phyloP scores from a whole-genome alignment of 2,113 vertebrate species.

The Tetrao urogallus region DNA sequence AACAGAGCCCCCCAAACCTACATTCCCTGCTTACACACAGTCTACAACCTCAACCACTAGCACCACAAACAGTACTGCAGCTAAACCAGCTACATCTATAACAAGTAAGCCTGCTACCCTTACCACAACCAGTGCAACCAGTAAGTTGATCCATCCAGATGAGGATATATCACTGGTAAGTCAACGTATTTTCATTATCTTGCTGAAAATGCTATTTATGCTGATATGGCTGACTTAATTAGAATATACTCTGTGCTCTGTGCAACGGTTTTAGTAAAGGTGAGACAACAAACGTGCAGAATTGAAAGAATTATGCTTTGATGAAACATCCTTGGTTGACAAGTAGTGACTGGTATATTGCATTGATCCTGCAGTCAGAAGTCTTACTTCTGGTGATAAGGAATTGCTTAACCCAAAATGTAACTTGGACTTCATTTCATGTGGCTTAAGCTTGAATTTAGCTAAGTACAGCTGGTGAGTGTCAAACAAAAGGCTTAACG shows the following conservation, averaged over 20 bases:
- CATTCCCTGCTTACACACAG: slow-evolving; percentile 98
- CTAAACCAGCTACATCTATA: slow-evolving; percentile 93
- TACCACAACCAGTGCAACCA: slow-evolving; percentile 99
- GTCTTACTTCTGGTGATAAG: background rate
- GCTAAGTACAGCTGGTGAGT: background rate
- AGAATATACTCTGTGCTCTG: background rate
- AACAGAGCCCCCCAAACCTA: slow-evolving; percentile 93
- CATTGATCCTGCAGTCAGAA: background rate
- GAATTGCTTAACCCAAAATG: background rate
- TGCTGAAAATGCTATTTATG: background rate
- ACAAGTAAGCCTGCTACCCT: slow-evolving; percentile 98
- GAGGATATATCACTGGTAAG: slow-evolving; percentile 99
- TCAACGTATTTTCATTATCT: slow-evolving; percentile 55
- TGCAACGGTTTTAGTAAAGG: fast-evolving
- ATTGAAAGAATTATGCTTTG: background rate
- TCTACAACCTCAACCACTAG: slow-evolving; percentile 91
- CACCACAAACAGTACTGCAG: slow-evolving; percentile 94
- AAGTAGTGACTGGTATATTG: background rate
- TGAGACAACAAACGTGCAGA: background rate
- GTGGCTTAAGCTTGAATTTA: background rate
- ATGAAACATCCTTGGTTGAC: background rate
- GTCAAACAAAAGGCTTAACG: background rate
- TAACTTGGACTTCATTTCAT: fast-evolving
- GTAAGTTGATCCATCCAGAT: slow-evolving; percentile 99
- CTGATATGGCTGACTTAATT: background rate